Percentiles rank a stretch among this genome's conserved stretches.
Conservation (phyloP, 2,888 invertebrate genomes). For the Tenodera sinensis region DNA sequence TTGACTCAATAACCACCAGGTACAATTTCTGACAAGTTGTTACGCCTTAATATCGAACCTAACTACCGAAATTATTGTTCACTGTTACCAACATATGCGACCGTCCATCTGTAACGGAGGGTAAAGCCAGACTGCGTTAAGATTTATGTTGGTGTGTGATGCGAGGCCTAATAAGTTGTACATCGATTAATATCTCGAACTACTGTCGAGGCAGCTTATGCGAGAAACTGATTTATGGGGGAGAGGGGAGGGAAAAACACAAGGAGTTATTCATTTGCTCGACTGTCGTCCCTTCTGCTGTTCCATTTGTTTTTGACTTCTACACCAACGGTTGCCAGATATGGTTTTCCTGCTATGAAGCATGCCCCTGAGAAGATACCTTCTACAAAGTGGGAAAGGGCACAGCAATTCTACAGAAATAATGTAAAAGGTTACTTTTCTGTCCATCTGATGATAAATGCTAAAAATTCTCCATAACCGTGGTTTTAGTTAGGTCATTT, state of each 20-base stretch:
- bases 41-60: background rate
- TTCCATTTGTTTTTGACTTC: background rate
- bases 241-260: background rate
- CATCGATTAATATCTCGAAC: background rate
- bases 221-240: background rate
- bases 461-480: too few relatives aligned
- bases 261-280: background rate
- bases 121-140: background rate
- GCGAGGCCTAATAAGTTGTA: background rate
- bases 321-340: background rate
- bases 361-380: too few relatives aligned
- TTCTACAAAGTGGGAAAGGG: too few relatives aligned
- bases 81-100: background rate
- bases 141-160: background rate
- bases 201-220: background rate
- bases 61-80: background rate
- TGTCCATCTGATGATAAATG: too few relatives aligned
- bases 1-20: background rate
- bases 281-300: background rate
- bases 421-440: too few relatives aligned
- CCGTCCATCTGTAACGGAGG: background rate
- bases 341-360: too few relatives aligned
- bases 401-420: too few relatives aligned
- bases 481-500: too few relatives aligned
- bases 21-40: background rate